Evolutionary conservation across 2,113 vertebrate genomes (phyloP).

Genomic region (Spermophilus dauricus): DNA sequence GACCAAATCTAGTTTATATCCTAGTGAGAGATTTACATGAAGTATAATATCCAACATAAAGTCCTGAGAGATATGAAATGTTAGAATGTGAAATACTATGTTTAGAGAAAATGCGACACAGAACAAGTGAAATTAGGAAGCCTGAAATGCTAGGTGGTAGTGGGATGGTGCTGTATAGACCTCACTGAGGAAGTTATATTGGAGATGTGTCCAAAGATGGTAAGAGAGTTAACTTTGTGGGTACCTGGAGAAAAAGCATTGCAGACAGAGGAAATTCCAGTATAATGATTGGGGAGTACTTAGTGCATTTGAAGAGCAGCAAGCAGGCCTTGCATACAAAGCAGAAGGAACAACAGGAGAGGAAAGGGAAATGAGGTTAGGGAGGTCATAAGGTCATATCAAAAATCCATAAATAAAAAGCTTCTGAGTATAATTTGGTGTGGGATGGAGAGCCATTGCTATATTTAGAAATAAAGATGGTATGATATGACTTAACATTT

Average conservation of each 20-base stretch:
- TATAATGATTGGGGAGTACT: too few relatives aligned
- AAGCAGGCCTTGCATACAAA: background rate
- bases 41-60: background rate
- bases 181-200: background rate
- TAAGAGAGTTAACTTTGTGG: background rate
- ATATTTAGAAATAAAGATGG: background rate
- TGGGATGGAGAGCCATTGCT: background rate
- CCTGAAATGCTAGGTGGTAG: accelerated
- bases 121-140: background rate
- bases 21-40: background rate
- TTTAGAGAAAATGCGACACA: background rate
- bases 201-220: background rate
- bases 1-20: background rate
- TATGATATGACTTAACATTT: background rate
- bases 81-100: background rate
- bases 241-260: background rate
- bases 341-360: background rate
- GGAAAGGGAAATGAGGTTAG: background rate
- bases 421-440: background rate
- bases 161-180: accelerated
- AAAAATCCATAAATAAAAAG: background rate
- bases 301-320: background rate
- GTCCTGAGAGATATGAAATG: background rate
- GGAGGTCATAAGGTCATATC: background rate
- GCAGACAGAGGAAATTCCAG: background rate